Evolutionary conservation across 2,113 vertebrate genomes (phyloP).

Genomic region (Microcebus lehilahytsara): DNA sequence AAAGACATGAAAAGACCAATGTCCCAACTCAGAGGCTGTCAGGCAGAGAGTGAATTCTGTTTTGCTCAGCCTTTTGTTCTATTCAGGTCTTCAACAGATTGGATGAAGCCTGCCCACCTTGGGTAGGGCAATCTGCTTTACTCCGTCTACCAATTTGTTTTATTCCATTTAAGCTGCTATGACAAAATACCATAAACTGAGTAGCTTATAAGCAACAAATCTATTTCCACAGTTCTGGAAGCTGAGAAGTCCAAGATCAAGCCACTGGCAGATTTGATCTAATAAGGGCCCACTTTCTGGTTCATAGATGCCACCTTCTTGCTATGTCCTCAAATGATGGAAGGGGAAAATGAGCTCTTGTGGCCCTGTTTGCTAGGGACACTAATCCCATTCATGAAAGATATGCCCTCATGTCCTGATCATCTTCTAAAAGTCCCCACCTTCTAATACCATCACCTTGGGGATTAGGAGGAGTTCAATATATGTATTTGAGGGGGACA

Average conservation of each 20-base stretch:
- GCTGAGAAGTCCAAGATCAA: not conserved
- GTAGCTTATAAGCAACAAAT: not conserved
- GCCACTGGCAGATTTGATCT: not conserved
- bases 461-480: not conserved
- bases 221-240: not conserved
- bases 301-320: not conserved
- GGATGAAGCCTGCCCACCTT: not conserved
- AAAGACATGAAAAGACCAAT: not conserved
- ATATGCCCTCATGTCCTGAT: not conserved
- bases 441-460: not conserved
- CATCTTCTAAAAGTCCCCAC: not conserved
- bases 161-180: not conserved
- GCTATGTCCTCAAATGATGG: not conserved
- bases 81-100: not conserved
- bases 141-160: not conserved
- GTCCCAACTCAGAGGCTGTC: not conserved
- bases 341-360: not conserved
- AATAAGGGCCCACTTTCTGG: not conserved
- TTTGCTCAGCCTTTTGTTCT: not conserved
- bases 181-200: not conserved
- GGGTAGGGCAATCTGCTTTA: not conserved
- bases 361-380: too few species aligned
- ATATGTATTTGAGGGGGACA: not conserved
- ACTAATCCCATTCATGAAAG: not conserved
- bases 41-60: not conserved